Percentiles rank a stretch among this genome's conserved stretches.
phyloP scores from a whole-genome alignment of 2,113 vertebrate genomes.

The Climacteris rufus region DNA sequence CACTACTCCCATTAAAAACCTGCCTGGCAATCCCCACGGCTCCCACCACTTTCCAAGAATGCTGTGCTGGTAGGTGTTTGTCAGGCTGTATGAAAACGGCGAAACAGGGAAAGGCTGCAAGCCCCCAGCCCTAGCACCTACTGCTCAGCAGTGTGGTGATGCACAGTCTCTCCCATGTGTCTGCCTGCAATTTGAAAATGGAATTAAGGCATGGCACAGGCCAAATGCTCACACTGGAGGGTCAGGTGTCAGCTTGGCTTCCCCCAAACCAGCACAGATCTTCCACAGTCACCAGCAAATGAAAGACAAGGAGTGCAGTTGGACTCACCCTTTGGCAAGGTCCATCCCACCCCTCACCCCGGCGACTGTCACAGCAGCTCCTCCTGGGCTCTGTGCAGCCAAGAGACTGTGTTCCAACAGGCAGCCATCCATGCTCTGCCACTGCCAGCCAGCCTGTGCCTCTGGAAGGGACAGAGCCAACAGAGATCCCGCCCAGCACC shows the following conservation, averaged over 20 bases:
- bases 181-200: rapidly evolving
- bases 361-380: neutral
- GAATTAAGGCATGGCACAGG: rapidly evolving
- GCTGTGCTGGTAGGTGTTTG: neutral
- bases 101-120: neutral
- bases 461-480: neutral
- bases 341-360: neutral
- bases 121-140: neutral
- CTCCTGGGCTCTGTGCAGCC: neutral
- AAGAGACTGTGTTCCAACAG: rapidly evolving
- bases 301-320: neutral
- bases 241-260: rapidly evolving
- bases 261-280: neutral
- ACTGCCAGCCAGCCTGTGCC: neutral
- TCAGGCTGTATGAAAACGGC: neutral
- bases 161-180: too few species aligned
- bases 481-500: neutral
- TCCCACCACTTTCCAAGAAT: rapidly evolving
- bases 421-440: neutral
- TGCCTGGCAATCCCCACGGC: neutral
- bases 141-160: rapidly evolving
- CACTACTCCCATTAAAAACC: neutral
- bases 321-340: neutral
- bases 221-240: rapidly evolving
- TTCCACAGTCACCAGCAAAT: rapidly evolving